Conservation (phyloP, 2,797 vertebrate genomes). For the Myripristis murdjan region DNA sequence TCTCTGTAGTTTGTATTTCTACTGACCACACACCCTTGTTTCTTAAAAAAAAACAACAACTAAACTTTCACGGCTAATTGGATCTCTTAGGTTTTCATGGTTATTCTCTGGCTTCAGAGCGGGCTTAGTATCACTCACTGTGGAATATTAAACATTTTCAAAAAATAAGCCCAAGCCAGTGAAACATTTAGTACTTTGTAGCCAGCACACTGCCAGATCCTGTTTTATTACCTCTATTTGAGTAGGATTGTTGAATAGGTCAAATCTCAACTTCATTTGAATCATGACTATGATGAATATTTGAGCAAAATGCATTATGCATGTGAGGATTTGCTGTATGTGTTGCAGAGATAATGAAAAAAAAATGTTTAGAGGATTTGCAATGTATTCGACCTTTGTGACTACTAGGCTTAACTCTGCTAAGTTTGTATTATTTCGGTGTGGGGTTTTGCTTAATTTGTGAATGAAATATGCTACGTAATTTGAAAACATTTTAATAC, state of each 20-base stretch:
- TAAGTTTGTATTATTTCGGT: conserved; percentile 19
- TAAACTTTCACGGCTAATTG: conserved; percentile 8
- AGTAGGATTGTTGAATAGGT: conserved; percentile 48
- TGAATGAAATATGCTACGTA: conserved; percentile 20
- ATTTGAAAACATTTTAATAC: conserved; percentile 16
- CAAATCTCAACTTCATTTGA: conserved; percentile 56
- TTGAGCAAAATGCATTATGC: conserved; percentile 64
- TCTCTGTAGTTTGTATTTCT: conserved; percentile 29
- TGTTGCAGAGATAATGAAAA: conserved; percentile 11
- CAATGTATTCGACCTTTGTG: conserved; percentile 52
- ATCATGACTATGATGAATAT: conserved; percentile 67
- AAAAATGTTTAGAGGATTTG: conserved; percentile 30
- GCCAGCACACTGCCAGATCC: not conserved
- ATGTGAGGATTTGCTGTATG: conserved; percentile 40
- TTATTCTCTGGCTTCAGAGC: conserved; percentile 15
- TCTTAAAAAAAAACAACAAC: not conserved
- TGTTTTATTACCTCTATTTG: conserved; percentile 41
- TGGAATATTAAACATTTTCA: conserved; percentile 13
- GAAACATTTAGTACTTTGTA: conserved; percentile 33
- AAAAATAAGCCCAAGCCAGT: conserved; percentile 16
- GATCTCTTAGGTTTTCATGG: conserved; percentile 10
- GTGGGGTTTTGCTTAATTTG: conserved; percentile 12
- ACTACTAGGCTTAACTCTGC: conserved; percentile 26
- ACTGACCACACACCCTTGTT: conserved; percentile 1
- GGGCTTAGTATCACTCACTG: conserved; percentile 9